phyloP scores from a whole-genome alignment of 2,113 vertebrate species.

The Sylvia atricapilla region DNA sequence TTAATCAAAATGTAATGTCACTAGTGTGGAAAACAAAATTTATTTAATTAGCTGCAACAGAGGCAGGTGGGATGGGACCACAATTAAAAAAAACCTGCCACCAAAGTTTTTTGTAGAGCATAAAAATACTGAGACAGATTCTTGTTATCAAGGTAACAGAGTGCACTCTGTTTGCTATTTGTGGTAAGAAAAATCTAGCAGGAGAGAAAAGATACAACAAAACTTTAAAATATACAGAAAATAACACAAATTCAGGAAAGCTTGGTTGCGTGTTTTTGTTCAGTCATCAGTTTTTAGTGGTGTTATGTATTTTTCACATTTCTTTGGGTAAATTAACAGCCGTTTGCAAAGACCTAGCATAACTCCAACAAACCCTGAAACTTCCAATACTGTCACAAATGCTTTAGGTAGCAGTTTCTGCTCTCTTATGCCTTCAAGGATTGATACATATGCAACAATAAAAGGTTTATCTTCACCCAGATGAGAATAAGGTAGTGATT shows the following conservation, averaged over 20 bases:
- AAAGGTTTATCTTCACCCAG: not conserved
- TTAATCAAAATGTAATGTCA: not conserved
- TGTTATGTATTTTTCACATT: not conserved
- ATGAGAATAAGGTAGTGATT: not conserved
- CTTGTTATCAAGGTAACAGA: not conserved
- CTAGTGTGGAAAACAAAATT: not conserved
- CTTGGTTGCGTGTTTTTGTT: not conserved
- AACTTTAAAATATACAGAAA: not conserved
- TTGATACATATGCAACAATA: not conserved
- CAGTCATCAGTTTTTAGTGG: not conserved
- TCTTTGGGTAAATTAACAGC: not conserved
- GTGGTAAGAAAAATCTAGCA: not conserved
- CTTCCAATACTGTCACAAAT: not conserved
- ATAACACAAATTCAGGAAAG: not conserved
- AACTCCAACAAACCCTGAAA: not conserved
- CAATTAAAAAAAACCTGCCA: not conserved
- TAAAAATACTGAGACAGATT: not conserved
- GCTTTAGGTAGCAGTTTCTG: not conserved
- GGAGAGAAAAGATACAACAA: not conserved
- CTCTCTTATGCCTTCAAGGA: not conserved
- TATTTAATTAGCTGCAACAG: not conserved
- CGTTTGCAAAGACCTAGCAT: not conserved
- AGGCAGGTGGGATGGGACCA: too few species aligned
- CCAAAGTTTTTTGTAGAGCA: not conserved
- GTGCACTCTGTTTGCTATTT: not conserved